Evolutionary conservation across 1,140 invertebrate species (phyloP), one percentile per base, ranked within the genome.

Genomic region (Hestina assimilis): DNA sequence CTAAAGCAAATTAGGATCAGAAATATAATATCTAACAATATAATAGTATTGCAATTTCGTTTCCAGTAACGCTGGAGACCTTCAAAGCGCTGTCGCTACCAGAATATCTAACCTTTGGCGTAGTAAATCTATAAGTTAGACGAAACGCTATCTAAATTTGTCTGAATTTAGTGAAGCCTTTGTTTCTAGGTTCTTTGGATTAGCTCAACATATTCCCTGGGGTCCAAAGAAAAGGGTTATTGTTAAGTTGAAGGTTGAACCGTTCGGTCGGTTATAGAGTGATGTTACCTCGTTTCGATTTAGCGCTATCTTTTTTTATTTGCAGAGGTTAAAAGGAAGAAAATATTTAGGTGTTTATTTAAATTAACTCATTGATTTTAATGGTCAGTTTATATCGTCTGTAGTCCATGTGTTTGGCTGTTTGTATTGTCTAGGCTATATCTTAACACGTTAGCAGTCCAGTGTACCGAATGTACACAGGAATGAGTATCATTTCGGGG

Each of bases 151-250:
- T 33, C 29, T 33, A 6, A 14, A 33, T 33, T 14, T 14, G 31
- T 33, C 31, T 33, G 15, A 33, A 11, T 33, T 15, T 15, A 33
- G 31, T 6, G 4, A 33, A 46, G 43, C 43, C 26, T 47, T 33
- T 47, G 47, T 40, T 12, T 51, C 24, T 26, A 38, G 47, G 47
- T 35, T 26, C 40, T 33, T 51, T 51, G 33, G 40, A 51, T 51
- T 40, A 51, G 23, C 29, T 40, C 35, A 40, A 15, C 12, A 33
- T 47, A 47, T 45, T 54, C 41, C 21, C 42, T 24, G n/a, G 42
- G 38, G 23, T 26, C 52, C 41, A 46, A 54, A 33, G 41, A 15
- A 54, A 54, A 46, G 52, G 29, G 51, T 53, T 42, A 29, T 33
- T 12, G 20, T 23, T 6, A 28, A 54, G 20, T 20, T 21, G 42